These are phyloP conservation scores for Geodia barretti DNA, from an alignment of 37 sponge, comb jelly and placozoan genomes.

Conservation along the genomic window DNA sequence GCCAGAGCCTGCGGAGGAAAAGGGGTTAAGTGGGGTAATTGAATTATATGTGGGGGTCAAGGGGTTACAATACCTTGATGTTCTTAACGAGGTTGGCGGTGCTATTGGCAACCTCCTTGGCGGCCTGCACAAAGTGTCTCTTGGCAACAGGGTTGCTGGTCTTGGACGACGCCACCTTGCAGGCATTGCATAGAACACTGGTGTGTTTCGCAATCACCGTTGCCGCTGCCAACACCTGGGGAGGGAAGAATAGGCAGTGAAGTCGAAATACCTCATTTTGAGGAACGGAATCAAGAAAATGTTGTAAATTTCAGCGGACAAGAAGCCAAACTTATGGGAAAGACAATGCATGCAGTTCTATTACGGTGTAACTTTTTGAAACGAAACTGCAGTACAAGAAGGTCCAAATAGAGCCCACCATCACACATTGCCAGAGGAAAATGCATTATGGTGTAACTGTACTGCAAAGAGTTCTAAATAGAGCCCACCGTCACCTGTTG, in stretches of 20 bases:
- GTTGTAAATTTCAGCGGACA: no score
- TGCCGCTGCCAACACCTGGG: constrained; percentile 36
- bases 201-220: constrained; percentile 28
- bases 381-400: no score
- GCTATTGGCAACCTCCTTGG: constrained; percentile 7
- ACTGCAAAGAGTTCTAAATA: no score
- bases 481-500: constrained; percentile 24
- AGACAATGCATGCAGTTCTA: not conserved
- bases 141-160: constrained; percentile 55
- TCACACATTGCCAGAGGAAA: constrained; percentile 48
- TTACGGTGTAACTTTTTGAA: not conserved
- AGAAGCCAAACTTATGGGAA: no score
- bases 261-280: no score
- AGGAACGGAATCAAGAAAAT: no score
- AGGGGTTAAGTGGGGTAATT: no score
- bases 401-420: not conserved
- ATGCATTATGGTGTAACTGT: no score
- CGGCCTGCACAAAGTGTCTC: constrained; percentile 33
- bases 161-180: constrained; percentile 31
- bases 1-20: not conserved
- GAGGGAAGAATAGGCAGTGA: no score
- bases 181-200: constrained; percentile 12
- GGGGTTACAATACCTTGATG: constrained; percentile 39
- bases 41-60: no score
- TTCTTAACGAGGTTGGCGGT: constrained; percentile 31